These are phyloP conservation scores for Rhinogobius similis DNA, from an alignment of 2,113 vertebrate species.

Conservation along the genomic window DNA sequence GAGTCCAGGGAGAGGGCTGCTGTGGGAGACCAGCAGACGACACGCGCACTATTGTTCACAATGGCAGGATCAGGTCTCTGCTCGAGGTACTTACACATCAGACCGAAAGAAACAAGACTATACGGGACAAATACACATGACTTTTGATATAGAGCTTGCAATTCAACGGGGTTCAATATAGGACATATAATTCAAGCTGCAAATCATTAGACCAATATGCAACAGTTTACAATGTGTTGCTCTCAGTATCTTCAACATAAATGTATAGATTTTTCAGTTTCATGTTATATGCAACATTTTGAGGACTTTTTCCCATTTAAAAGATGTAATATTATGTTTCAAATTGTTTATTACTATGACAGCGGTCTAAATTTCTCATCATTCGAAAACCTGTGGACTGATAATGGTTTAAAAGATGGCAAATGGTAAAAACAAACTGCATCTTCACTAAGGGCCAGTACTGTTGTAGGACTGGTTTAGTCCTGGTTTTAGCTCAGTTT, in stretches of 20 bases:
- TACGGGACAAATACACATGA: neutral
- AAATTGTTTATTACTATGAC: no score
- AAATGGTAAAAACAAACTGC: neutral
- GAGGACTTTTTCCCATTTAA: no score
- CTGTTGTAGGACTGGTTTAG: no score
- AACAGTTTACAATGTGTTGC: neutral
- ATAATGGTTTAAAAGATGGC: neutral
- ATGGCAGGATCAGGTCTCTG: slow-evolving; percentile 41
- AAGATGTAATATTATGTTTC: no score
- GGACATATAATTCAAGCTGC: neutral
- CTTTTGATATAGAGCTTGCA: neutral
- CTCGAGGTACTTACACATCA: slow-evolving; percentile 45
- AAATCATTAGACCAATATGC: neutral
- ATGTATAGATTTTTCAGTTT: no score
- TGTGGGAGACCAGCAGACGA: slow-evolving; percentile 27
- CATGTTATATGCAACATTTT: no score
- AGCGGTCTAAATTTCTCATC: no score
- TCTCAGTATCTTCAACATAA: no score
- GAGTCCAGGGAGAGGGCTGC: slow-evolving; percentile 24
- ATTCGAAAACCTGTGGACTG: no score
- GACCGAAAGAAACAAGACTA: slow-evolving; percentile 1
- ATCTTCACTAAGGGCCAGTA: neutral
- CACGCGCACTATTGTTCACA: slow-evolving; percentile 46
- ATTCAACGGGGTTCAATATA: neutral
- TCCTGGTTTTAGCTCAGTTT: neutral